Evolutionary conservation across 2,797 vertebrate genomes (phyloP), one percentile per base, ranked within the genome.

Genomic region (Protosalanx chinensis): DNA sequence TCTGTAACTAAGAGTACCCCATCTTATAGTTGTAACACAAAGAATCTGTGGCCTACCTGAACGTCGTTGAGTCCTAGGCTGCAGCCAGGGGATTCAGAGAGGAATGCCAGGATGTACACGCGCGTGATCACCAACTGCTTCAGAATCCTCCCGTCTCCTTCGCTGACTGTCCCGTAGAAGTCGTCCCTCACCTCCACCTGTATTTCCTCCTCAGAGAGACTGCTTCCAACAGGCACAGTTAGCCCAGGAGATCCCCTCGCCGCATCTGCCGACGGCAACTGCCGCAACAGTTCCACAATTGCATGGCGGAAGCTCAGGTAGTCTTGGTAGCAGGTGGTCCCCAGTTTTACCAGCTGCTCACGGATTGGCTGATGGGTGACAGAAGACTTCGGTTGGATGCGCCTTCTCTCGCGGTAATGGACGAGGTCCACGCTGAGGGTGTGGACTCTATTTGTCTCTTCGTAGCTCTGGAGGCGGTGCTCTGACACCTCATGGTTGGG

Each of bases 271-370:
- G 51, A 37, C 5, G 41, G 63, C 76, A 96, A 82, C 7, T 77
- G 86, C 85, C 93, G 93, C 73, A 96, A 86, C 0, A 56, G 75
- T 75, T 96, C 92, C 79, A 93, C 91, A 72, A 96, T 79, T 0
- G 93, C 88, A 3, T 77, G 79, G 59, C 93, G 92, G 79, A 96
- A 94, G 70, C 94, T 95, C 72, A 93, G 90, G 78, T 95, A 96
- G 74, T 96, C 94, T 37, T 90, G 82, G 18, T 96, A 96, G 75
- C 91, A 87, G 60, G 90, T 90, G 69, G 94, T 95, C 29, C 94
- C 95, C 62, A 96, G 90, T 57, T 96, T 96, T 33, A 96, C 90
- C 53, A 95, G 82, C 77, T 96, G 94, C 20, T 95, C 94, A 79
- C 88, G 90, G 67, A 93, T 90, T 1, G 93, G 93, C 8, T 84